phyloP scores from a whole-genome alignment of 2,888 invertebrate genomes.

The Tineola bisselliella region DNA sequence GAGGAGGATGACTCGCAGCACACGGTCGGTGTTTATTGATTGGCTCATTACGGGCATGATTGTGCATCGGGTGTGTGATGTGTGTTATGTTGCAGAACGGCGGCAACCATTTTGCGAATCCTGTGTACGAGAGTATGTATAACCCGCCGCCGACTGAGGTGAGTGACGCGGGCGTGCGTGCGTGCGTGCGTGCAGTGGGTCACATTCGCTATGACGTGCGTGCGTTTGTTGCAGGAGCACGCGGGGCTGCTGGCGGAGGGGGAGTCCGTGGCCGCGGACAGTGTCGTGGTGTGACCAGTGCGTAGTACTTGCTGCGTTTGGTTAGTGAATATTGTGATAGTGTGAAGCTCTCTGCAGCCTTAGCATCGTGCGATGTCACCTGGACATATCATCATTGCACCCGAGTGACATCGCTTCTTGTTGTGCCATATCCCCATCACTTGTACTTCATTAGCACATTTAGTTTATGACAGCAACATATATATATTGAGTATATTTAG shows the following conservation, averaged over 20 bases:
- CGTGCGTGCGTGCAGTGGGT: not conserved
- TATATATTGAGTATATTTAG: too few relatives aligned
- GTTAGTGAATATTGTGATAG: not conserved
- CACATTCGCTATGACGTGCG: not conserved
- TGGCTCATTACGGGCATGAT: too few relatives aligned
- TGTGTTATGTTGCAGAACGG: conserved; percentile 42
- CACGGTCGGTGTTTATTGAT: not conserved
- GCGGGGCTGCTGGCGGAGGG: conserved; percentile 4
- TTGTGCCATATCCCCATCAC: too few relatives aligned
- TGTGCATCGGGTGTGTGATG: too few relatives aligned
- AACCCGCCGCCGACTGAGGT: conserved; percentile 24
- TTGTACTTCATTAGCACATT: too few relatives aligned
- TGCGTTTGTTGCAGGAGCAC: conserved; percentile 10
- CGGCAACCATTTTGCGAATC: conserved; percentile 82
- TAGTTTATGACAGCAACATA: too few relatives aligned
- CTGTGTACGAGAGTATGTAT: conserved; percentile 87
- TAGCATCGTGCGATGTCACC: not conserved
- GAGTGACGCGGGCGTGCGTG: not conserved
- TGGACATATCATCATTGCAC: not conserved
- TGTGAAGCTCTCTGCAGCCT: not conserved
- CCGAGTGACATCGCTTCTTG: too few relatives aligned
- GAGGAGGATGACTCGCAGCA: conserved; percentile 69
- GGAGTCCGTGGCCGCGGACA: not conserved
- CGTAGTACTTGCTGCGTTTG: too few relatives aligned
- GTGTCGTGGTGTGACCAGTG: not conserved